Base-by-base conservation (phyloP, 2,888 invertebrate species). In the Sarcophaga carnaria region DNA sequence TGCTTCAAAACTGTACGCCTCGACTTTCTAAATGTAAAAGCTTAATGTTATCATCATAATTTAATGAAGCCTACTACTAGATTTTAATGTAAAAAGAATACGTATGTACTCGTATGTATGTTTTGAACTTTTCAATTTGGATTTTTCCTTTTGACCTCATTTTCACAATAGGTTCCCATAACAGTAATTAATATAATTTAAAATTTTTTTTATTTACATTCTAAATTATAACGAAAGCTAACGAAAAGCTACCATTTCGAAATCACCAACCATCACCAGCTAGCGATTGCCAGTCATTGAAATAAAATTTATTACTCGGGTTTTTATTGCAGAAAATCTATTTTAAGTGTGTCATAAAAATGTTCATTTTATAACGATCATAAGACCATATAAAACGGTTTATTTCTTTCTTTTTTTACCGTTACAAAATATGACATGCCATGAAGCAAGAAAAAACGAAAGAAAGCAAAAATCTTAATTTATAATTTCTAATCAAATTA, bases 401-500 rank as follows among this genome's bases (percentile, higher is more conserved):
- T 59, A 63, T 37, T 37, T 27, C 27, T 27, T 27, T 27, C 4
- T 27, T 37, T 1, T 37, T 47, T 20, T 54, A 63, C 77, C 83
- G 78, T 83, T 83, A 78, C 20, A 78, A 64, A 78, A 64, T 70
- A 60, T 62, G 49, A 22, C 22, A 45, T 37, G 12, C 22, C 2
- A 4, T 14, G 22, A 10, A 8, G 6, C 11, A 12, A 20, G 6
- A 37, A n/a, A 22, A 63, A 59, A 6, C 12, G 4, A 69, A 47
- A 49, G 25, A 80, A 62, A 64, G 54, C 54, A 37, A 54, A 59
- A 76, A 59, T 27, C 11, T 47, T 70, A 49, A 66, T 85, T 71
- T 85, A 71, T 80, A 85, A 85, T 80, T 80, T 80, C 62, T 84
- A 84, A 84, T 84, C 80, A 85, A 85, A 80, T 80, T 80, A 71